Base-by-base conservation (phyloP, 2,888 invertebrate genomes). In the Agonopterix heracliana region DNA sequence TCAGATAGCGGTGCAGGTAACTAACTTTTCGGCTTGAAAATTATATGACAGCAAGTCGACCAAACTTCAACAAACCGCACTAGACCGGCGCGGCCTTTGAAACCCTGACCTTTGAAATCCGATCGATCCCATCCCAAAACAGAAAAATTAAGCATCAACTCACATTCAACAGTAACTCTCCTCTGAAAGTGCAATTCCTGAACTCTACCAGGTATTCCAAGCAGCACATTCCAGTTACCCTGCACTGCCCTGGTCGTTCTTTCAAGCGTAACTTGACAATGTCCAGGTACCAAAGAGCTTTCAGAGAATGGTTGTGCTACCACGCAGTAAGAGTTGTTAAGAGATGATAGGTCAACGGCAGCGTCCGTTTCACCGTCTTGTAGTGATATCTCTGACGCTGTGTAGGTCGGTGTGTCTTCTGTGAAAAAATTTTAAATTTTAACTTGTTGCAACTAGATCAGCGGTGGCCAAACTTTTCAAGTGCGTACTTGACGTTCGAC, bases 191-290 rank as follows among this genome's bases (percentile, higher is more conserved):
- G 66, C 41, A 85, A 49, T 59, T 90, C 90, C 1, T 77, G 55
- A 1, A 89, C 75, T 52, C 71, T 68, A 5, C 89, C 90, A 1
- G 83, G 81, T 9, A 89, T 47, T 1, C 88, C 90, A 34, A 87
- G 62, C 1, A 81, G 55, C 0, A 89, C 69, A 44, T 72, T 71
- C 90, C 90, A 90, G 45, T 71, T 71, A 3, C 90, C 90, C 53
- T 87, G 81, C 1, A 86, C 75, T 1, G 85, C 83, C 54, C 87
- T 72, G 0, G 81, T 81, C 0, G 81, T 71, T 7, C 77, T 72
- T 11, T 81, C 78, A 12, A 89, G 54, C 1, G 73, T 78, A 12
- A 89, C 73, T 7, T 53, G 63, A 47, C 89, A 90, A 14, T 84
- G 79, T 0, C 87, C 87, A 1, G 85, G 62, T 1, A 88, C 70